Base-by-base conservation (phyloP, 2,797 vertebrate species). In the Luscinia megarhynchos region DNA sequence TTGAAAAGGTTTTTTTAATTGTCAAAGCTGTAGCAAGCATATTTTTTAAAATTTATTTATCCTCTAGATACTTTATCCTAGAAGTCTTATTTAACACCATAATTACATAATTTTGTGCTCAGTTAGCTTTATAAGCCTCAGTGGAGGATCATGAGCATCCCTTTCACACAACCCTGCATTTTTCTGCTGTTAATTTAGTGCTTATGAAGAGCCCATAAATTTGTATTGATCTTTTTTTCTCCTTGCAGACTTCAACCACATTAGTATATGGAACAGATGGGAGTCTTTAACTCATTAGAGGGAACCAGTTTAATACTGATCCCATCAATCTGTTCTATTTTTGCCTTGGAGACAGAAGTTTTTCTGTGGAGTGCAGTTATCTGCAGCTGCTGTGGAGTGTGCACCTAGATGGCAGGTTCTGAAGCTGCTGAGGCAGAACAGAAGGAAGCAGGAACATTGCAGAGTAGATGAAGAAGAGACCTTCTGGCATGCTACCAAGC, bases 211-310 rank as follows among this genome's bases (percentile, higher is more conserved):
- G 90, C 89, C 94, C 88, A 91, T 97, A 90, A 87, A 90, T 96
- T 94, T 85, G 85, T 94, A 97, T 95, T 89, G 95, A 97, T 96
- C 48, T 92, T 91, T 88, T 83, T 94, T 84, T 67, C 48, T 85
- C 48, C 64, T 74, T 79, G 48, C 62, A 83, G 72, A 80, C 90
- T 95, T 96, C 87, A 89, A 48, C 69, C 51, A 64, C 62, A 55
- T 95, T 92, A 93, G 76, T 90, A 80, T 90, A 87, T 62, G 63
- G 94, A 91, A 93, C 95, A 97, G 94, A 97, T 97, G 95, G 95
- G 93, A 96, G 59, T 94, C 91, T 96, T 96, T 93, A 97, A 81
- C 89, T 97, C 95, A 95, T 97, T 97, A 97, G 80, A 87, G 83
- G 78, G 76, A 94, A 72, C 75, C 54, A 66, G 75, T 97, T 95